phyloP scores from a whole-genome alignment of 2,888 invertebrate genomes.

The Caenorhabditis imperialis region DNA sequence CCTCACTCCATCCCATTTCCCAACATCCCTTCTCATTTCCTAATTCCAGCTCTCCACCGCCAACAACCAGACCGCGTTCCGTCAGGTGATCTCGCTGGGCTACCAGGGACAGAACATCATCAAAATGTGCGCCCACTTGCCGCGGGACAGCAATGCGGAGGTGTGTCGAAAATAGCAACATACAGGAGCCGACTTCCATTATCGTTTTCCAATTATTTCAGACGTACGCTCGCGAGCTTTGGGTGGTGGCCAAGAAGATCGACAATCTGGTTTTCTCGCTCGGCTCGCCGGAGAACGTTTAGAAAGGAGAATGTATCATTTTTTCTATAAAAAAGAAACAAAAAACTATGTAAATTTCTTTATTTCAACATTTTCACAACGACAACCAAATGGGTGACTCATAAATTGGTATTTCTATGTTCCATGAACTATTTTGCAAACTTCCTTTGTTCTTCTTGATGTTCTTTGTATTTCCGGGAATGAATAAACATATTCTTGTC shows the following conservation, averaged over 20 bases:
- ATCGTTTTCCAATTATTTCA: background rate
- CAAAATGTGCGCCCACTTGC: conserved; percentile 37
- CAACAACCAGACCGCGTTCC: background rate
- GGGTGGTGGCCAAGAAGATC: conserved; percentile 13
- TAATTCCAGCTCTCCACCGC: conserved; percentile 10
- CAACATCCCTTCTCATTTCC: background rate
- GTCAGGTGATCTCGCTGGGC: conserved; percentile 19
- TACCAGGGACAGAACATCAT: conserved; percentile 43
- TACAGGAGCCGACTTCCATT: background rate
- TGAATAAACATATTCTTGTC: too few relatives aligned
- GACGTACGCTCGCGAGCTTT: conserved; percentile 27
- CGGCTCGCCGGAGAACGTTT: background rate
- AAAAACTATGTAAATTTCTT: background rate
- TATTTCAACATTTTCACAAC: too few relatives aligned
- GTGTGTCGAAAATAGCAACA: conserved; percentile 13
- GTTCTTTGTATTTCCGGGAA: too few relatives aligned
- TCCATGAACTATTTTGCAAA: too few relatives aligned
- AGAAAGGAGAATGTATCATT: background rate
- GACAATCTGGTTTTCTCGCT: conserved; percentile 21
- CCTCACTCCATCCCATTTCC: background rate
- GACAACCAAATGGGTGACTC: too few relatives aligned
- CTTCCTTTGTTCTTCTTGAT: too few relatives aligned
- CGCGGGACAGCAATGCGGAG: conserved; percentile 23
- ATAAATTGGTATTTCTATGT: too few relatives aligned
- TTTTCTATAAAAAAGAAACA: background rate